phyloP scores from a whole-genome alignment of 2,888 invertebrate genomes.

The Tyria jacobaeae region DNA sequence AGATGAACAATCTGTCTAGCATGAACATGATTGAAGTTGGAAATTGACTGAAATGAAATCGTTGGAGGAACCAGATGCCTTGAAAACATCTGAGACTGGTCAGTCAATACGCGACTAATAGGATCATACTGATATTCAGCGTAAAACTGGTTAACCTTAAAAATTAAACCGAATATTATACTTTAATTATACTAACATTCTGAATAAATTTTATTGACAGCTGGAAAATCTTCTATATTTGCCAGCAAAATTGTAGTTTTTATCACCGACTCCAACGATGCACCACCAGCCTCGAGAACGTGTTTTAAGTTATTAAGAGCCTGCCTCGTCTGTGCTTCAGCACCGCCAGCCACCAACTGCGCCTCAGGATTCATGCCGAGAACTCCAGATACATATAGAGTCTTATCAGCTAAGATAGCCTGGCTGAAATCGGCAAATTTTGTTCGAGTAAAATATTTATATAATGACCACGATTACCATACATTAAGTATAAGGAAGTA shows the following conservation, averaged over 20 bases:
- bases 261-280: constrained; percentile 91
- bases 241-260: constrained; percentile 94
- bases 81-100: too few species aligned
- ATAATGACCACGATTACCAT: too few species aligned
- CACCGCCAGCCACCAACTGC: constrained; percentile 92
- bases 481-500: too few species aligned
- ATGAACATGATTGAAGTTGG: too few species aligned
- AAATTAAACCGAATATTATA: too few species aligned
- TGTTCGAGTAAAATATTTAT: background rate
- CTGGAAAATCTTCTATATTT: constrained; percentile 92
- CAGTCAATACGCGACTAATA: too few species aligned
- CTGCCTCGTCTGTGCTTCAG: constrained; percentile 90
- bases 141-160: too few species aligned
- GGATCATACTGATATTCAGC: too few species aligned
- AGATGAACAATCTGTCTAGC: too few species aligned
- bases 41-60: too few species aligned
- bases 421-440: constrained; percentile 87
- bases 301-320: constrained; percentile 92
- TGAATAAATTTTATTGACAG: constrained; percentile 94
- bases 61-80: too few species aligned
- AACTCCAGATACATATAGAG: constrained; percentile 95
- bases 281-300: constrained; percentile 91
- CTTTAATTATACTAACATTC: constrained; percentile 88
- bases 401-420: constrained; percentile 93
- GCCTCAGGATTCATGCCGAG: constrained; percentile 91